These are phyloP conservation scores for Hoplostethus mediterraneus DNA, from an alignment of 2,797 vertebrate species.

Conservation along the genomic window DNA sequence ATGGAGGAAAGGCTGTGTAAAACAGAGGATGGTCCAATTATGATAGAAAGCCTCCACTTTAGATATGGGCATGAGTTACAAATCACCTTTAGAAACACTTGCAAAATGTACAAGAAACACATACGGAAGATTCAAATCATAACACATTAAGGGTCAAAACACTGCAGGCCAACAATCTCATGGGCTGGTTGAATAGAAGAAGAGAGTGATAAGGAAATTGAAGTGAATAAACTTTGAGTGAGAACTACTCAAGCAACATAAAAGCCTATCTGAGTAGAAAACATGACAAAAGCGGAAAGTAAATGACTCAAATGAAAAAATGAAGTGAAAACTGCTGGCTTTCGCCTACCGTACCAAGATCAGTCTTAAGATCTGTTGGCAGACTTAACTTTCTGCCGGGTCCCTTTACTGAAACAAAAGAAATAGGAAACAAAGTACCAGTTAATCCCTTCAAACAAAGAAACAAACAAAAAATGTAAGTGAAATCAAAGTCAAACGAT, in stretches of 20 bases:
- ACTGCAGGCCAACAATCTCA: slow-evolving; percentile 66
- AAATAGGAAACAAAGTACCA: slow-evolving; percentile 88
- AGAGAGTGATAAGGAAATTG: slow-evolving; percentile 70
- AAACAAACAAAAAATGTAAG: slow-evolving; percentile 42
- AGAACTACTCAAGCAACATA: slow-evolving; percentile 59
- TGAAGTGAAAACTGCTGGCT: slow-evolving; percentile 90
- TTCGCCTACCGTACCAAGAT: slow-evolving; percentile 99
- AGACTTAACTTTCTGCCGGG: slow-evolving; percentile 99
- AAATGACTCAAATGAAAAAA: slow-evolving; percentile 70
- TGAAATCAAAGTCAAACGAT: slow-evolving; percentile 52
- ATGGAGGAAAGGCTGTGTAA: slow-evolving; percentile 70
- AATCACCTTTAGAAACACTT: slow-evolving; percentile 87
- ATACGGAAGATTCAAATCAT: slow-evolving; percentile 61
- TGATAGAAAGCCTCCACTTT: slow-evolving; percentile 72
- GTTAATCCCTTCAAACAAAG: slow-evolving; percentile 83
- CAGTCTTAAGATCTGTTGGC: slow-evolving; percentile 99
- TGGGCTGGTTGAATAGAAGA: slow-evolving; percentile 67
- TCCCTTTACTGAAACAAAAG: slow-evolving; percentile 99
- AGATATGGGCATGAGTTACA: slow-evolving; percentile 78
- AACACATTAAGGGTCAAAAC: slow-evolving; percentile 60
- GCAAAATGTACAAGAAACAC: slow-evolving; percentile 85
- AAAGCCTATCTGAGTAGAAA: slow-evolving; percentile 55
- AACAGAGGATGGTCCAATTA: slow-evolving; percentile 78
- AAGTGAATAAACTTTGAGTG: slow-evolving; percentile 52
- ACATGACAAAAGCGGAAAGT: slow-evolving; percentile 71